phyloP scores from a whole-genome alignment of 2,888 invertebrate genomes.

The Polydrusus cervinus region DNA sequence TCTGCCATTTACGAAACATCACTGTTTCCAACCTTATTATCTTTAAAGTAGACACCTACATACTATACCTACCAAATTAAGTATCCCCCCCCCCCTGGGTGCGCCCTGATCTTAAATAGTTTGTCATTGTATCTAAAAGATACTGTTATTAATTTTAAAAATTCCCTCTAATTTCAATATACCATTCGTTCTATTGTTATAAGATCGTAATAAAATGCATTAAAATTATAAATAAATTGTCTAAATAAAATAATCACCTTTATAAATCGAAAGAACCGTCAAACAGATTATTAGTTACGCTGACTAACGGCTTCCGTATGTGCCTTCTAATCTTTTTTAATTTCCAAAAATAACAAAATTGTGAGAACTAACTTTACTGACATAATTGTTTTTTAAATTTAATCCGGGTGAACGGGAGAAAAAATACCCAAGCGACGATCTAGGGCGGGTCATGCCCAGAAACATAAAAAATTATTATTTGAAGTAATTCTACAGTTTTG shows the following conservation, averaged over 20 bases:
- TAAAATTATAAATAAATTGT: slow-evolving; percentile 9
- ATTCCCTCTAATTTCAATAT: no score
- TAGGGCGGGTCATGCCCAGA: no score
- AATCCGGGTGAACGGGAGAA: neutral
- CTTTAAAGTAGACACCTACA: no score
- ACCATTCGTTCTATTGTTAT: neutral
- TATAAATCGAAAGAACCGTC: slow-evolving; percentile 7
- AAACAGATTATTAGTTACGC: slow-evolving; percentile 21
- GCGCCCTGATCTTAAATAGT: no score
- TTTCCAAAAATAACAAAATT: slow-evolving; percentile 37
- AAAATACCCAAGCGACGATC: neutral
- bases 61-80: no score
- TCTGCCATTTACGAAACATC: no score
- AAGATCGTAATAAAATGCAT: neutral
- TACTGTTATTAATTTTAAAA: no score
- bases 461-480: no score
- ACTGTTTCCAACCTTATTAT: no score
- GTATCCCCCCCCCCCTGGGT: no score
- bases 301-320: slow-evolving; percentile 25
- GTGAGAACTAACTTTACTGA: slow-evolving; percentile 3
- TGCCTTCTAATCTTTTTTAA: slow-evolving; percentile 27
- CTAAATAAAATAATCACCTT: slow-evolving; percentile 15
- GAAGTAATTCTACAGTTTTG: no score
- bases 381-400: slow-evolving; percentile 19
- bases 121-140: no score